phyloP scores from a whole-genome alignment of 2,797 vertebrate species.

The Dendrocincla fuliginosa region DNA sequence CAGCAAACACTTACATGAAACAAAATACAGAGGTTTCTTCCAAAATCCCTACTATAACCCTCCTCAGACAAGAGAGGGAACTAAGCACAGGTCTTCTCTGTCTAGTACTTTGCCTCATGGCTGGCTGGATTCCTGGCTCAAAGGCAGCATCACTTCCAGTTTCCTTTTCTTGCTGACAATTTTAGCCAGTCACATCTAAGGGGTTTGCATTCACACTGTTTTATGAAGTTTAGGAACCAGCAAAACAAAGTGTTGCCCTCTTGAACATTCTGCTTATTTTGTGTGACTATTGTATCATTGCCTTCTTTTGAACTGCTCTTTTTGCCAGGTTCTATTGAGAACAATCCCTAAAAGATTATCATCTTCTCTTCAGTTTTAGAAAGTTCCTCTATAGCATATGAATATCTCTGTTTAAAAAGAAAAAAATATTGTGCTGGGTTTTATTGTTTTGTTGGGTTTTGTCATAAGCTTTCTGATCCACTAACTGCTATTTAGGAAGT shows the following conservation, averaged over 20 bases:
- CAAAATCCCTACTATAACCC: neutral
- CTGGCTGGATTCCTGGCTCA: neutral
- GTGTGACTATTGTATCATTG: neutral
- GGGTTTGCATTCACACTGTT: neutral
- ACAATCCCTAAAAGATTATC: neutral
- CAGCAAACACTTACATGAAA: neutral
- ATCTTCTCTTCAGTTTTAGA: conserved; percentile 28
- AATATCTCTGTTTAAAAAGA: neutral
- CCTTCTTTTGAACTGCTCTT: neutral
- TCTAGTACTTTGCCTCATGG: neutral
- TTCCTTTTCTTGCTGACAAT: neutral
- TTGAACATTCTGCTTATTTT: neutral
- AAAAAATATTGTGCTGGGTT: neutral
- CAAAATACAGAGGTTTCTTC: neutral
- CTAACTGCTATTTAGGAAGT: neutral
- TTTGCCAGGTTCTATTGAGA: neutral
- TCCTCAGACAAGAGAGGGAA: neutral
- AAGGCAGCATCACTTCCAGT: neutral
- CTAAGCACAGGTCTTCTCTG: neutral
- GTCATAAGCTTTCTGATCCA: neutral
- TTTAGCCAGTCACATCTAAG: neutral
- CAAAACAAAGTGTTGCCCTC: neutral
- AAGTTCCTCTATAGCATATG: neutral
- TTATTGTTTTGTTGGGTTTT: neutral
- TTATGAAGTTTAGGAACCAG: neutral